Evolutionary conservation across 2,888 invertebrate genomes (phyloP), one percentile per base, ranked within the genome.

Genomic region (Folsomia candida): DNA sequence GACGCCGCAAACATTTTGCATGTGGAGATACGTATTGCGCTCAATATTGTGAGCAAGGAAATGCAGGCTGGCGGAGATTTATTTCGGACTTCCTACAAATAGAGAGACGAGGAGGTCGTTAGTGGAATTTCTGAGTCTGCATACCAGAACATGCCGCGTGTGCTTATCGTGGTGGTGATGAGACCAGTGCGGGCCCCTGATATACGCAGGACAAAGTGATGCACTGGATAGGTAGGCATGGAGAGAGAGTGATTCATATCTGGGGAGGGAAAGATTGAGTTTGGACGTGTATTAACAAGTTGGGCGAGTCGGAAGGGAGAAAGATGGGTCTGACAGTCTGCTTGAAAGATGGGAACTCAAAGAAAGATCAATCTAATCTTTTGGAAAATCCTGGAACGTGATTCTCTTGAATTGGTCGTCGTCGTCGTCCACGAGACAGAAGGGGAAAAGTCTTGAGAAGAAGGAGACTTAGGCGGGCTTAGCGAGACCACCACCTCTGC

Each of bases 321-420:
- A 28, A 64, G 63, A 64, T 64, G 28, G 63, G 63, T 47, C 63
- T 64, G 63, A 64, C 63, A 29, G 51, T 20, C 37, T 20, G 11
- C 11, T 37, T 64, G 63, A 64, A 64, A 64, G 63, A 64, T 47
- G 63, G 47, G 51, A 64, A 66, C 65, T 59, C 68, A 66, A 65
- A 47, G 65, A 74, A 74, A 71, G 74, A 74, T 74, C 74, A 71
- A 74, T 74, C 74, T 74, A 74, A 74, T 74, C 74, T 74, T 74
- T 71, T 71, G 74, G 71, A 74, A 74, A 74, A 74, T 74, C 71
- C 71, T 67, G 64, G 69, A 74, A 71, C 74, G 74, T 74, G 74
- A 71, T 74, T 74, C 69, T 69, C 71, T 64, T 69, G 74, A 74
- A 64, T 64, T 64, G 63, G 63, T 29, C 22, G 6, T 22, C 22